Base-by-base conservation (phyloP, 2,797 vertebrate species). In the Arrhamphus sclerolepis region DNA sequence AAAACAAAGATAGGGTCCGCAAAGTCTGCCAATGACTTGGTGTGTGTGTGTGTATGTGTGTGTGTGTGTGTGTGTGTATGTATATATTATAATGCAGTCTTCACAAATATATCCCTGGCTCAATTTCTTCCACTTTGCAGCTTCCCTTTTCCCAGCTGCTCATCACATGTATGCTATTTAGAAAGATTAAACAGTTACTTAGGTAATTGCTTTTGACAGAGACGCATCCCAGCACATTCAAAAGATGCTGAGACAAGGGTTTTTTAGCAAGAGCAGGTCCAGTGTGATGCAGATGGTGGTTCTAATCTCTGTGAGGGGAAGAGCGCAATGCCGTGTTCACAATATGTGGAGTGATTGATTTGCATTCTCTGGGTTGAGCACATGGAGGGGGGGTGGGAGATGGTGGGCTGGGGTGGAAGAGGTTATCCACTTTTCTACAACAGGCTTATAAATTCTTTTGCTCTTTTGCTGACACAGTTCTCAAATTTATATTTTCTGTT, bases 181-280 rank as follows among this genome's bases (percentile, higher is more conserved):
- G 3, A 38, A 59, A 61, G 54, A 79, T 75, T 57, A 68, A 62
- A 74, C 43, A 65, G 63, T 75, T 70, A 68, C 76, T 77, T 63
- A 11, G 40, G 18, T 58, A 54, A 70, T 77, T 57, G 79, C 9
- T 13, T 69, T 66, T 58, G 54, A 54, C 60, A 44, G 66, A 34
- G 51, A 43, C 39, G 47, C 47, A 38, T 38, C 13, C 34, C 34
- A 14, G 13, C 34, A 16, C 34, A 16, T 38, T 66, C 9, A 44
- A 31, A 58, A 46, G 31, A 38, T 73, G 69, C 76, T 78, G 66
- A 77, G 75, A 49, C 43, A 57, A 57, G 41, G 10, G 3, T 66
- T 77, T 69, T 77, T 64, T 42, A 72, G 46, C 44, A 17, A 24
- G 51, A 75, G 53, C 43, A 46, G 58, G 49, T 53, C 29, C 10